These are phyloP conservation scores for Barbus barbus DNA, from an alignment of 2,113 vertebrate species.

Conservation along the genomic window DNA sequence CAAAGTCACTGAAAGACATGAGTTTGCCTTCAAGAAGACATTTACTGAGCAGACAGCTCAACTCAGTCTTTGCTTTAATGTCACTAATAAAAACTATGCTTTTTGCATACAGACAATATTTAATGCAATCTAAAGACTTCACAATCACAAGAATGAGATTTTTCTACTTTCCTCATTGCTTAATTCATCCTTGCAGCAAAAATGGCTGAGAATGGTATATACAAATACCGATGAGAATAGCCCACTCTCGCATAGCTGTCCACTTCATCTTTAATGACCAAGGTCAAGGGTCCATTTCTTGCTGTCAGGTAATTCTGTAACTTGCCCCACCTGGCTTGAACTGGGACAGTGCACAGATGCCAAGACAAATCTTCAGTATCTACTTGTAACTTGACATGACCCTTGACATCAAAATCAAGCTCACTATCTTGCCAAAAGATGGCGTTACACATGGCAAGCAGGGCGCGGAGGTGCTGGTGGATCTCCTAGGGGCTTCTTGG, in stretches of 20 bases:
- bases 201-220: slow-evolving; percentile 6
- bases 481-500: slow-evolving; percentile 77
- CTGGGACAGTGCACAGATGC: slow-evolving; percentile 23
- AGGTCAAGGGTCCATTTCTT: slow-evolving; percentile 7
- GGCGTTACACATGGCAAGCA: slow-evolving; percentile 75
- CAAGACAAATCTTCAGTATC: background rate
- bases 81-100: background rate
- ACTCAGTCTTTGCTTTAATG: background rate
- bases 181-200: background rate
- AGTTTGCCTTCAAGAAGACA: background rate
- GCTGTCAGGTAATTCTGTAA: background rate
- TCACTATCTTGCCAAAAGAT: background rate
- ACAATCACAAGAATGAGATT: background rate
- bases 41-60: background rate
- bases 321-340: background rate
- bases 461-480: slow-evolving; percentile 75
- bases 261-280: background rate
- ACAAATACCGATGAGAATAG: background rate
- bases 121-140: background rate
- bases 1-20: background rate
- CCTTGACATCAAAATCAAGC: background rate
- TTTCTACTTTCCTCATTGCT: background rate
- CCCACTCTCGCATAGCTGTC: background rate
- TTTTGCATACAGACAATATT: background rate
- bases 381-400: slow-evolving; percentile 21